These are phyloP conservation scores for Sphaerophoria rueppellii DNA, from an alignment of 2,888 invertebrate species.

Conservation along the genomic window DNA sequence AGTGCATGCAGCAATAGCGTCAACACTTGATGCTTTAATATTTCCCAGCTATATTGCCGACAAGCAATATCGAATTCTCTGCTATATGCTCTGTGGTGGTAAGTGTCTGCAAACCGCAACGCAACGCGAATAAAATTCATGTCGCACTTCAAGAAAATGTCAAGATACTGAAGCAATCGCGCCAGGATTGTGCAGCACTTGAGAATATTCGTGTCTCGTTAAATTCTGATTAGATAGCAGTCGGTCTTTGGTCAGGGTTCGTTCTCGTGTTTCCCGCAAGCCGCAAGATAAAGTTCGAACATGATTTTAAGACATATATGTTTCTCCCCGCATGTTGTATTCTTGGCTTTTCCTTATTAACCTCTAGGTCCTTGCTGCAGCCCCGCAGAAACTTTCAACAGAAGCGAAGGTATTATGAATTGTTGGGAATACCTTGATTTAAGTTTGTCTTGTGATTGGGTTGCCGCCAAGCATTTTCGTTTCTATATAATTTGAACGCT, in stretches of 20 bases:
- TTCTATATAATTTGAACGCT: neutral
- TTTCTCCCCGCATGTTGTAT: constrained; percentile 8
- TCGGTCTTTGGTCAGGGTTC: neutral
- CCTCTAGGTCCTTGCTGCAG: neutral
- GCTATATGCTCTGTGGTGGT: constrained; percentile 22
- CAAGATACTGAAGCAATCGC: constrained; percentile 52
- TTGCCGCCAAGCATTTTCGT: neutral
- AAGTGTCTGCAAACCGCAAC: constrained; percentile 48
- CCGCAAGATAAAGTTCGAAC: constrained; percentile 50
- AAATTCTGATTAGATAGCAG: constrained; percentile 54
- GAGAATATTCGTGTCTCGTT: constrained; percentile 64
- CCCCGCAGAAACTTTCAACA: neutral
- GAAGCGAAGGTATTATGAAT: constrained; percentile 2
- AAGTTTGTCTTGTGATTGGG: constrained; percentile 11
- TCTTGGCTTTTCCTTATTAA: neutral
- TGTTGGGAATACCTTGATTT: constrained; percentile 6
- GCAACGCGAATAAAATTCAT: constrained; percentile 42
- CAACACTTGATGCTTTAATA: constrained; percentile 6
- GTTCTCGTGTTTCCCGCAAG: constrained; percentile 25
- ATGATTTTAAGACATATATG: constrained; percentile 48
- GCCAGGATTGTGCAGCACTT: constrained; percentile 46
- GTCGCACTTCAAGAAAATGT: constrained; percentile 65
- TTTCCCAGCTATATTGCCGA: constrained; percentile 14
- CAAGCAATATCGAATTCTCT: constrained; percentile 32
- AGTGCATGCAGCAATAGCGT: constrained; percentile 1